A percentile compares a stretch with the other conserved stretches of the same genome.
Evolutionary conservation across 2,888 invertebrate genomes (phyloP).

Genomic region (Drosophila tanythrix): DNA sequence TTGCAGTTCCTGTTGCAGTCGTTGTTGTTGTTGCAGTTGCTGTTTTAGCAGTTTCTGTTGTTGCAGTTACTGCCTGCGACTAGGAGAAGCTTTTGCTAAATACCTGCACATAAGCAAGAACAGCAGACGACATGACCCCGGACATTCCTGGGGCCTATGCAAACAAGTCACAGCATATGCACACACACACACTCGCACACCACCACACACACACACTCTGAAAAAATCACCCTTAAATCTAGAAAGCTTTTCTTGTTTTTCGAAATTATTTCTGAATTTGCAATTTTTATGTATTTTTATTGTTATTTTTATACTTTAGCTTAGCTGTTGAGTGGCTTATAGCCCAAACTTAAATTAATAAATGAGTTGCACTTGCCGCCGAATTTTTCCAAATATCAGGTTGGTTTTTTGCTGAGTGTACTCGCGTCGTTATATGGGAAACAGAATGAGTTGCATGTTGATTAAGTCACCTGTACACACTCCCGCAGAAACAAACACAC

Average conservation of each 20-base stretch:
- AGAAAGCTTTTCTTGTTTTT: background rate
- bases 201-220: background rate
- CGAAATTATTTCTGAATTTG: too few relatives aligned
- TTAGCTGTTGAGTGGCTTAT: too few relatives aligned
- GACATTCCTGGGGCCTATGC: constrained; percentile 34
- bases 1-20: constrained; percentile 19
- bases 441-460: constrained; percentile 79
- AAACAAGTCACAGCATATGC: constrained; percentile 55
- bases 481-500: constrained; percentile 66
- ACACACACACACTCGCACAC: constrained; percentile 23
- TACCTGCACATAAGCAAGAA: constrained; percentile 54
- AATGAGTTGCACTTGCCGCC: background rate
- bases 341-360: too few relatives aligned
- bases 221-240: background rate
- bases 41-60: constrained; percentile 1
- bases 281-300: too few relatives aligned
- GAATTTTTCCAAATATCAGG: background rate
- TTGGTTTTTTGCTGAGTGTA: background rate
- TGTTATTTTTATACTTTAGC: too few relatives aligned
- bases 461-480: constrained; percentile 80
- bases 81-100: constrained; percentile 69
- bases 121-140: constrained; percentile 46
- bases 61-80: constrained; percentile 50
- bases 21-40: constrained; percentile 36
- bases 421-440: constrained; percentile 32